Conservation (phyloP, 2,888 invertebrate species). For the Diaphora mendica region DNA sequence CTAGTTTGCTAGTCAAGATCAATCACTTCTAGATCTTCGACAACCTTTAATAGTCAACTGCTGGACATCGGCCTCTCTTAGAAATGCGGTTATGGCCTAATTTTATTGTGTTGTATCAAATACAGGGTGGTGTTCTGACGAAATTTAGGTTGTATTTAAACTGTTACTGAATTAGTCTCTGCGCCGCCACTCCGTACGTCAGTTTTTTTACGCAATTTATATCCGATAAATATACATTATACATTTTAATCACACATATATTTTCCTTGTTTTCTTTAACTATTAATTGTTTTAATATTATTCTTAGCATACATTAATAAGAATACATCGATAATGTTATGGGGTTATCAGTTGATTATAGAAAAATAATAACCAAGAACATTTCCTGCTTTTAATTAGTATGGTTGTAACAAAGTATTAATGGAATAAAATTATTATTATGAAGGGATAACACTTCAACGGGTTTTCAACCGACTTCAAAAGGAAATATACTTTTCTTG, state of each 20-base stretch:
- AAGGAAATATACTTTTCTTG: too few species aligned
- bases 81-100: too few species aligned
- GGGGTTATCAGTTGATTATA: conserved; percentile 18
- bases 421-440: conserved; percentile 9
- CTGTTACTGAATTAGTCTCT: too few species aligned
- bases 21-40: too few species aligned
- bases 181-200: too few species aligned
- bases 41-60: too few species aligned
- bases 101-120: too few species aligned
- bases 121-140: too few species aligned
- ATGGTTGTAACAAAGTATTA: conserved; percentile 18
- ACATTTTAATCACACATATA: neutral
- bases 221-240: neutral
- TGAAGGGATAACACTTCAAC: neutral
- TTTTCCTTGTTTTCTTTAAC: neutral
- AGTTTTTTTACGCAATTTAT: too few species aligned
- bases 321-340: conserved; percentile 8
- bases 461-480: neutral
- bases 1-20: too few species aligned
- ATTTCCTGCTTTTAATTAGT: conserved; percentile 44
- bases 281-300: neutral
- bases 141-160: too few species aligned
- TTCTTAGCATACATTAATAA: conserved; percentile 8
- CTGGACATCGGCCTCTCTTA: too few species aligned
- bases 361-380: conserved; percentile 30